Evolutionary conservation across 2,888 invertebrate genomes (phyloP), one percentile per base, ranked within the genome.

Genomic region (Drosophila ezoana): DNA sequence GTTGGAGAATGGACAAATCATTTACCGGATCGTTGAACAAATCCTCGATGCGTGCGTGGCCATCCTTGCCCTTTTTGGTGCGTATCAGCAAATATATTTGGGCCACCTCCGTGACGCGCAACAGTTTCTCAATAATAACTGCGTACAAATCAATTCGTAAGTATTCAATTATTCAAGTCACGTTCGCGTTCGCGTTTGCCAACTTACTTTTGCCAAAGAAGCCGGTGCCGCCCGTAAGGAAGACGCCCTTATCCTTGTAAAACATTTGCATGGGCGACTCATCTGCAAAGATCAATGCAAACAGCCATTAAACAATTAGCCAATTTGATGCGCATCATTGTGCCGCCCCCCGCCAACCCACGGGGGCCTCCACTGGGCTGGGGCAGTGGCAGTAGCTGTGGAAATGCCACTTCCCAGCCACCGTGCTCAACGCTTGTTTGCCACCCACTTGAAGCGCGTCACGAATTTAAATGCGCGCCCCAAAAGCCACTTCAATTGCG

Each of bases 21-120:
- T 85, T 93, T 90, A 95, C 94, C 44, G 94, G 93, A 86, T 96
- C 95, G 52, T 95, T 95, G 81, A 96, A 95, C 3, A 96, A 93
- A 79, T 95, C 95, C 41, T 96, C 95, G 47, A 96, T 92, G 75
- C 96, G 93, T 0, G 94, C 93, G 77, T 95, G 94, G 38, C 95
- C 93, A 81, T 95, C 95, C 90, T 95, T 95, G 1, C 93, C 96
- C 92, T 94, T 94, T 90, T 95, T 95, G 59, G 92, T 91, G 74
- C 95, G 92, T 56, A 95, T 93, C 47, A 95, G 91, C 53, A 95
- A 82, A 87, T 94, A 95, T 71, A 95, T 93, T 69, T 93, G 93
- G 33, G 93, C 92, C 35, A 95, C 86, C 68, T 94, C 93, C 65
- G 94, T 95, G 37, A 93, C 93, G 69, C 95, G 92, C 66, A 95